phyloP scores from a whole-genome alignment of 1,140 invertebrate species.

The Diorhabda sublineata region DNA sequence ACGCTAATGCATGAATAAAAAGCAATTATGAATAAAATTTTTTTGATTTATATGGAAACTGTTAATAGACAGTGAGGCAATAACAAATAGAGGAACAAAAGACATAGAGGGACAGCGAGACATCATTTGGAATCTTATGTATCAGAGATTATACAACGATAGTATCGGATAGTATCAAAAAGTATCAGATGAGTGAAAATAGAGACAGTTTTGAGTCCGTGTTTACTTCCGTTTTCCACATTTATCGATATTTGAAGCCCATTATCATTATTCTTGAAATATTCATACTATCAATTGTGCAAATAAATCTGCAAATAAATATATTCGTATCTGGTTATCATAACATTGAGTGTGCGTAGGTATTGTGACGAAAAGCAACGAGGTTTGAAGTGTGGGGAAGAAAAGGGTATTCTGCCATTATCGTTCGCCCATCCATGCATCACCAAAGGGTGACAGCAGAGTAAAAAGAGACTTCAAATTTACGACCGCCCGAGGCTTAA shows the following conservation, averaged over 20 bases:
- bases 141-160: not conserved
- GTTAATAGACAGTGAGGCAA: too few species aligned
- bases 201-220: not conserved
- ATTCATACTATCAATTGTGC: not conserved
- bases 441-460: conserved; percentile 30
- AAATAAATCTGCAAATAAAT: too few species aligned
- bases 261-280: not conserved
- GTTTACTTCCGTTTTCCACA: not conserved
- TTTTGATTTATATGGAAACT: too few species aligned
- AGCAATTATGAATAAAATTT: too few species aligned
- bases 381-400: conserved; percentile 11
- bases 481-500: conserved; percentile 38
- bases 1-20: too few species aligned
- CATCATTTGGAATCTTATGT: too few species aligned
- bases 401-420: conserved; percentile 26
- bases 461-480: conserved; percentile 38
- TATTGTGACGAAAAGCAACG: not conserved
- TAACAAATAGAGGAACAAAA: too few species aligned
- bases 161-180: not conserved
- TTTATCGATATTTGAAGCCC: not conserved
- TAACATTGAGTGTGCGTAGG: not conserved
- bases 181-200: too few species aligned
- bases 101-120: too few species aligned
- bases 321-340: not conserved
- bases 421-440: conserved; percentile 33